These are phyloP conservation scores for Willowsia nigromaculata DNA, from an alignment of 2,888 invertebrate genomes.

Conservation along the genomic window DNA sequence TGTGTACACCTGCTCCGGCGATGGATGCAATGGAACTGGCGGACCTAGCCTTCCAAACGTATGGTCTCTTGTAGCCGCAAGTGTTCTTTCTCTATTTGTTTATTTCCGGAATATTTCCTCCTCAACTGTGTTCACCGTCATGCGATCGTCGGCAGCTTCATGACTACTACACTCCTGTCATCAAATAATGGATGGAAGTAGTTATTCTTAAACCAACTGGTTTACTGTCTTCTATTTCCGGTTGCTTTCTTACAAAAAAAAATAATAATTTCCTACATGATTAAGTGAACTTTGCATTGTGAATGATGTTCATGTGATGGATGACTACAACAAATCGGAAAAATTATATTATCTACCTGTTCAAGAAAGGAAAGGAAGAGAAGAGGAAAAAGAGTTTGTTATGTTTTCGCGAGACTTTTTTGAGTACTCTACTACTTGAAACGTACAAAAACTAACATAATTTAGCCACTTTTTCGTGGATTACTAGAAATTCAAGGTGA, in stretches of 20 bases:
- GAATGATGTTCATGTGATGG: not conserved
- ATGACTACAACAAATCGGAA: not conserved
- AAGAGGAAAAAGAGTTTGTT: too few species aligned
- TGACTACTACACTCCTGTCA: conserved; percentile 23
- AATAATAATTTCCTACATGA: not conserved
- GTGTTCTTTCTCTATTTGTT: conserved; percentile 69
- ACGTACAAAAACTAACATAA: not conserved
- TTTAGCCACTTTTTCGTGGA: too few species aligned
- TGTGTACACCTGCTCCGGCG: conserved; percentile 90
- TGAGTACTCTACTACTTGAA: too few species aligned
- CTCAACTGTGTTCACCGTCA: conserved; percentile 26
- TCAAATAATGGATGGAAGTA: conserved; percentile 16
- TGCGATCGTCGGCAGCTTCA: not conserved
- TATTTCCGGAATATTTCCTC: conserved; percentile 35
- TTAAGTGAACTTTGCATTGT: not conserved
- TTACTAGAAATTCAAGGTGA: too few species aligned
- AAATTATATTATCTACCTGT: not conserved
- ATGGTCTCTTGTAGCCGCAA: conserved; percentile 66
- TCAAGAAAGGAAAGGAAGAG: too few species aligned
- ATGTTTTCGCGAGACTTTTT: too few species aligned
- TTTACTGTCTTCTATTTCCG: not conserved
- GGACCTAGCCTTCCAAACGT: conserved; percentile 39
- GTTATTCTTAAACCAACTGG: not conserved
- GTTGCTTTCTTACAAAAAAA: not conserved
- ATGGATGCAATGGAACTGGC: conserved; percentile 88